These are phyloP conservation scores for Hesperia comma DNA, from an alignment of 2,888 invertebrate genomes.

Conservation along the genomic window DNA sequence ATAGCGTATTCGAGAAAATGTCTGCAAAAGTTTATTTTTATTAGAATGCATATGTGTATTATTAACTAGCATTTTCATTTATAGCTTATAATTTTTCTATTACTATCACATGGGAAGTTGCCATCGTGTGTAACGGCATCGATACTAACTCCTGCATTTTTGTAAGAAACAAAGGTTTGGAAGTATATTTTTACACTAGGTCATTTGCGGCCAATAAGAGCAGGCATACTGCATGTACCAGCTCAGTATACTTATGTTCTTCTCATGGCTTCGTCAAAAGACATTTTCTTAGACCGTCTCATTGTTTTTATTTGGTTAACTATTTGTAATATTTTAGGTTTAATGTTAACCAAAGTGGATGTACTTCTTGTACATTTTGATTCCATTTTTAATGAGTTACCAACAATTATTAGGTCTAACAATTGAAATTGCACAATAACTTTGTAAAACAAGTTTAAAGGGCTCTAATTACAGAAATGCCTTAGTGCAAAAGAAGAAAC, in stretches of 20 bases:
- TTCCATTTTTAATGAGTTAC: conserved; percentile 57
- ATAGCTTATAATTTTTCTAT: neutral
- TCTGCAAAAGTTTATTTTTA: conserved; percentile 27
- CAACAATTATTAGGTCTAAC: conserved; percentile 60
- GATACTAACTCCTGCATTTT: conserved; percentile 25
- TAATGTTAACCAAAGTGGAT: conserved; percentile 73
- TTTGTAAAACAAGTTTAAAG: conserved; percentile 29
- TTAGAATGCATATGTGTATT: conserved; percentile 4
- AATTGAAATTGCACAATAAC: conserved; percentile 60
- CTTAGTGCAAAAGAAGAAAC: conserved; percentile 8
- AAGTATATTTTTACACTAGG: conserved; percentile 15
- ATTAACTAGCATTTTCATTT: conserved; percentile 8
- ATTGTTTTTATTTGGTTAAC: conserved; percentile 72
- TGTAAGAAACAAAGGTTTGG: neutral
- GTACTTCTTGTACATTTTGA: conserved; percentile 45
- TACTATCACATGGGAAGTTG: neutral
- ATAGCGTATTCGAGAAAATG: conserved; percentile 26
- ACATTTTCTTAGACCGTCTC: conserved; percentile 61
- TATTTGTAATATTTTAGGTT: conserved; percentile 72
- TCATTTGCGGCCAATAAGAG: conserved; percentile 1
- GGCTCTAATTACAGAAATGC: conserved; percentile 10
- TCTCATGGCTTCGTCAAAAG: conserved; percentile 61
- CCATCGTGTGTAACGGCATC: neutral
- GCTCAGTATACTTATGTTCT: neutral
- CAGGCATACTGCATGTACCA: conserved; percentile 1